A percentile compares a stretch with the other conserved stretches of the same genome.
Conservation (phyloP, 2,113 vertebrate genomes). For the Platanista minor region DNA sequence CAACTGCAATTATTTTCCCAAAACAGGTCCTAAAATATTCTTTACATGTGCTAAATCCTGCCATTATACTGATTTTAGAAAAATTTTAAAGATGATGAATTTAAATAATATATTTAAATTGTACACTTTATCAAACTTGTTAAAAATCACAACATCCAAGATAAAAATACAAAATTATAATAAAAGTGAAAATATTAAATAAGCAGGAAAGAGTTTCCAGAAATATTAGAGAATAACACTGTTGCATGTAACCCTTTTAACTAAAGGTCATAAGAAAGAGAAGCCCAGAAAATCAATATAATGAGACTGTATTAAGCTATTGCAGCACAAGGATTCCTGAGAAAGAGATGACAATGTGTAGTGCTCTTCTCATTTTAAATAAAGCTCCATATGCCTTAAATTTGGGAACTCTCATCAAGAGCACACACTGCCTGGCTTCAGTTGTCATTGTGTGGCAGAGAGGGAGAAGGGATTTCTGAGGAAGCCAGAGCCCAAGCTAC, state of each 20-base stretch:
- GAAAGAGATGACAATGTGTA: neutral
- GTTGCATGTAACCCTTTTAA: neutral
- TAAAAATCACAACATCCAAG: neutral
- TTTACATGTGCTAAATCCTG: slow-evolving; percentile 16
- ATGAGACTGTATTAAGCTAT: neutral
- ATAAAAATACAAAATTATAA: neutral
- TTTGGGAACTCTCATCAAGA: slow-evolving; percentile 42
- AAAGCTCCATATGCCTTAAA: slow-evolving; percentile 53
- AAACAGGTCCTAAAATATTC: slow-evolving; percentile 17
- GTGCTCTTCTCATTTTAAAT: slow-evolving; percentile 37
- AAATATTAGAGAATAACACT: neutral
- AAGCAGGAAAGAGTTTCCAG: neutral
- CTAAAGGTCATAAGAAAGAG: slow-evolving; percentile 4
- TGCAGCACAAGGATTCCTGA: neutral
- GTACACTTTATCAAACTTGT: neutral
- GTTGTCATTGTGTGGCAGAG: slow-evolving; percentile 44
- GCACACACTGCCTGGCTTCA: slow-evolving; percentile 31
- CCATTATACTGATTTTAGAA: slow-evolving; percentile 40
- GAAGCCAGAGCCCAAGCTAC: slow-evolving; percentile 41
- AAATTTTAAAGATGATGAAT: neutral
- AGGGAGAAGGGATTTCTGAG: slow-evolving; percentile 51
- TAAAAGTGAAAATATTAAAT: neutral
- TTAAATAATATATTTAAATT: slow-evolving; percentile 50
- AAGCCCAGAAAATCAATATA: neutral
- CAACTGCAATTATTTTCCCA: neutral